A percentile compares a stretch with the other conserved stretches of the same genome.
These are phyloP conservation scores for Adelges cooleyi DNA, from an alignment of 1,140 invertebrate genomes.

Conservation along the genomic window DNA sequence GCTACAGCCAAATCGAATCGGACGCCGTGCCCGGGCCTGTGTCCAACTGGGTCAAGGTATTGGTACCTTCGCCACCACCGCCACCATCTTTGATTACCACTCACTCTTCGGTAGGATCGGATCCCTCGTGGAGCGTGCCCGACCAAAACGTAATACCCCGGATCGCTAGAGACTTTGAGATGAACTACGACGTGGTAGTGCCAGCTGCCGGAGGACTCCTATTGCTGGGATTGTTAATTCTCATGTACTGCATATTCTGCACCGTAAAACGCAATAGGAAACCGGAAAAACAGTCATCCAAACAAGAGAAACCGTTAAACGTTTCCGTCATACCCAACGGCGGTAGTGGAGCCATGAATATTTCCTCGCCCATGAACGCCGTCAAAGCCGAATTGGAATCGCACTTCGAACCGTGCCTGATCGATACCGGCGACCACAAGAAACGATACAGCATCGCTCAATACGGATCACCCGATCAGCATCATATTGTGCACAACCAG, in stretches of 20 bases:
- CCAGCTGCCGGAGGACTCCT: conserved; percentile 39
- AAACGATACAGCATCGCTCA: conserved; percentile 42
- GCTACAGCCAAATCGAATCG: conserved; percentile 37
- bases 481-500: conserved; percentile 29
- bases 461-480: conserved; percentile 33
- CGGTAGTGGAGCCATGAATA: background rate
- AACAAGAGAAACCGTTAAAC: conserved; percentile 34
- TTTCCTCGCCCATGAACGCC: conserved; percentile 20
- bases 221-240: conserved; percentile 38
- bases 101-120: conserved; percentile 35
- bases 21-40: conserved; percentile 40
- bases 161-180: conserved; percentile 33
- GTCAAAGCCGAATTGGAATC: conserved; percentile 33
- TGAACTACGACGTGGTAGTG: conserved; percentile 38
- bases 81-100: conserved; percentile 39
- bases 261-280: conserved; percentile 36
- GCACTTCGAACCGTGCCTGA: conserved; percentile 35
- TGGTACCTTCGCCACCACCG: conserved; percentile 41
- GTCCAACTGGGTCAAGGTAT: conserved; percentile 46
- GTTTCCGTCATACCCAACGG: conserved; percentile 35
- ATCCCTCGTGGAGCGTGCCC: conserved; percentile 34
- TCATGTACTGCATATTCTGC: conserved; percentile 42
- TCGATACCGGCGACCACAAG: conserved; percentile 37
- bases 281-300: conserved; percentile 30
- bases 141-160: conserved; percentile 35